A percentile compares a stretch with the other conserved stretches of the same genome.
These are phyloP conservation scores for Murina feae DNA, from an alignment of 2,113 vertebrate species.

Conservation along the genomic window DNA sequence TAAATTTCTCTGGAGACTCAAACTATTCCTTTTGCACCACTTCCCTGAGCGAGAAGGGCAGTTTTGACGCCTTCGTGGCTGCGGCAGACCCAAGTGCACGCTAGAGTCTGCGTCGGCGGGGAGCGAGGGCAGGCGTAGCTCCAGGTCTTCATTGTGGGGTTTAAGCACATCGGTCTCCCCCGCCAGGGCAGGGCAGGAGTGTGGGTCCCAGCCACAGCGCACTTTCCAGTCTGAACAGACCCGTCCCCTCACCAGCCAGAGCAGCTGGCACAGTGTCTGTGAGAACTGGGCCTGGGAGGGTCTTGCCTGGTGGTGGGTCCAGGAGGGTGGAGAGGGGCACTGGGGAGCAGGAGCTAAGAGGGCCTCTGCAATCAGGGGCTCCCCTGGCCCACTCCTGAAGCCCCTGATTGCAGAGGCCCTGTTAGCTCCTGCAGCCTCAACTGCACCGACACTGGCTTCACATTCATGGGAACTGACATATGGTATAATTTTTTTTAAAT, in stretches of 20 bases:
- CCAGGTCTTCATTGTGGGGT: not conserved
- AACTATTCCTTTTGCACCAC: not conserved
- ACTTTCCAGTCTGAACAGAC: not conserved
- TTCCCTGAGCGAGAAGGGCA: not conserved
- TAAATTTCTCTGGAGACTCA: not conserved
- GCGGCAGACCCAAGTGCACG: not conserved
- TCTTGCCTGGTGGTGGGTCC: not conserved
- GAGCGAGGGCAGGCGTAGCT: not conserved
- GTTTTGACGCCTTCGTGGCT: not conserved
- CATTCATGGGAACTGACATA: constrained; percentile 78
- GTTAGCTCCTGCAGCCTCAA: not conserved
- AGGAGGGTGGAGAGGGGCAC: not conserved
- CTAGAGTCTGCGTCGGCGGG: no score
- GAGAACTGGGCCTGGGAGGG: not conserved
- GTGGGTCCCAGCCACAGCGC: not conserved
- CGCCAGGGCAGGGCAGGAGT: not conserved
- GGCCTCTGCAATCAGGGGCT: not conserved
- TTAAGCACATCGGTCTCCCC: not conserved
- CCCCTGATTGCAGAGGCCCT: no score
- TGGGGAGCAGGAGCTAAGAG: not conserved
- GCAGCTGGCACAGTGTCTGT: fast-evolving
- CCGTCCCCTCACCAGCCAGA: not conserved
- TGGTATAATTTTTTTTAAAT: constrained; percentile 75
- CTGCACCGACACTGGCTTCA: constrained; percentile 28
- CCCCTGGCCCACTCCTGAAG: fast-evolving